A percentile compares a stretch with the other conserved stretches of the same genome.
Evolutionary conservation across 2,888 invertebrate species (phyloP).

Genomic region (Fragum whitleyi): DNA sequence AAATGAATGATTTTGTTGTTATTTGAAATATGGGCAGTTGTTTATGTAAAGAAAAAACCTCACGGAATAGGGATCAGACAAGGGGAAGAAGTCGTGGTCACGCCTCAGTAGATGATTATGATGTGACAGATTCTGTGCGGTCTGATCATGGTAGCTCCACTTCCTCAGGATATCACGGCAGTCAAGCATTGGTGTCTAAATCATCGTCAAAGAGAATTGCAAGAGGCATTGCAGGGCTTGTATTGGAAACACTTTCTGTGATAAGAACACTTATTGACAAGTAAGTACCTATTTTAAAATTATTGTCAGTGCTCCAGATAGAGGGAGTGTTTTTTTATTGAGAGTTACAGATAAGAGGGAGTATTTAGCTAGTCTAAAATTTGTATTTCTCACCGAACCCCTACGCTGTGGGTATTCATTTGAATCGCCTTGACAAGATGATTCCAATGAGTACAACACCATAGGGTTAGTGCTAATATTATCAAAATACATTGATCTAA

Average conservation of each 20-base stretch:
- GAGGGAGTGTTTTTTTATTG: no score
- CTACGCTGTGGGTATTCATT: no score
- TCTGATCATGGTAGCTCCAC: conserved; percentile 60
- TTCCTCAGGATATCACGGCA: conserved; percentile 68
- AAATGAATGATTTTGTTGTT: background rate
- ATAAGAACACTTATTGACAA: conserved; percentile 94
- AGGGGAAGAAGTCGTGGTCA: conserved; percentile 32
- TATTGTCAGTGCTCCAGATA: no score
- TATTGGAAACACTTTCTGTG: conserved; percentile 92
- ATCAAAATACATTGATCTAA: no score
- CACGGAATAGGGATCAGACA: conserved; percentile 54
- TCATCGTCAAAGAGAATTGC: conserved; percentile 62
- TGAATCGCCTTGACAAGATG: no score
- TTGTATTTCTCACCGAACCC: no score
- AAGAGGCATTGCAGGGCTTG: conserved; percentile 90
- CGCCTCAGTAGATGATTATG: conserved; percentile 35
- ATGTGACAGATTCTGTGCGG: conserved; percentile 44
- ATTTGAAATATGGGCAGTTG: conserved; percentile 91
- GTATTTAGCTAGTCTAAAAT: no score
- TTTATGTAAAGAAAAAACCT: conserved; percentile 89
- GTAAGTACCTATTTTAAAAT: conserved; percentile 87
- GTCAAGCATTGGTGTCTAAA: conserved; percentile 57
- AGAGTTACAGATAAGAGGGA: no score
- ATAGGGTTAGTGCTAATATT: no score
- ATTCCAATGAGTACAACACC: no score